Conservation (phyloP, 2,113 vertebrate species). For the Agelaius tricolor region DNA sequence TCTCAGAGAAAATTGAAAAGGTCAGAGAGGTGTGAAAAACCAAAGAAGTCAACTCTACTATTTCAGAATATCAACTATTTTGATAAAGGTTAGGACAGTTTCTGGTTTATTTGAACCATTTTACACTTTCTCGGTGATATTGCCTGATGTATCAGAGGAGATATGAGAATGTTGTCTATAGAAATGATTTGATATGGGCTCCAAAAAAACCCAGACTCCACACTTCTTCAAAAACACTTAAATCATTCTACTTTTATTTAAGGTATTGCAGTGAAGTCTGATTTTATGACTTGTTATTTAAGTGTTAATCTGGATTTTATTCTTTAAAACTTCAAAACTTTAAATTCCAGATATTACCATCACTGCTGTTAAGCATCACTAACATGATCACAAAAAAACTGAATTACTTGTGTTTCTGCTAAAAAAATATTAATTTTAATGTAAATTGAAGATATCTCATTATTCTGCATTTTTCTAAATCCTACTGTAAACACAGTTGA, state of each 20-base stretch:
- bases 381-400: not conserved
- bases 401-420: not conserved
- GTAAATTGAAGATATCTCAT: not conserved
- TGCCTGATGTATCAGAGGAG: not conserved
- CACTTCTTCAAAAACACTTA: not conserved
- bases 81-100: not conserved
- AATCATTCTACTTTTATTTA: not conserved
- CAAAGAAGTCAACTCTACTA: not conserved
- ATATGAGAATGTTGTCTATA: not conserved
- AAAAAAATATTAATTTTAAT: constrained; percentile 31
- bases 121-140: not conserved
- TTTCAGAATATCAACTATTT: not conserved
- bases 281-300: not conserved
- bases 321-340: not conserved
- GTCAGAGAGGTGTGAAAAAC: not conserved
- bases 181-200: not conserved
- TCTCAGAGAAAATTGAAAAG: not conserved
- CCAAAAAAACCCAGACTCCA: not conserved
- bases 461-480: constrained; percentile 8
- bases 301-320: not conserved
- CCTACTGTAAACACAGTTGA: constrained; percentile 24
- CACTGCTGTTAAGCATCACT: not conserved
- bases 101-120: not conserved
- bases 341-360: not conserved
- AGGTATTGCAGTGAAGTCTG: not conserved